Conservation (phyloP, 2,113 vertebrate species). For the Bostrychus sinensis region DNA sequence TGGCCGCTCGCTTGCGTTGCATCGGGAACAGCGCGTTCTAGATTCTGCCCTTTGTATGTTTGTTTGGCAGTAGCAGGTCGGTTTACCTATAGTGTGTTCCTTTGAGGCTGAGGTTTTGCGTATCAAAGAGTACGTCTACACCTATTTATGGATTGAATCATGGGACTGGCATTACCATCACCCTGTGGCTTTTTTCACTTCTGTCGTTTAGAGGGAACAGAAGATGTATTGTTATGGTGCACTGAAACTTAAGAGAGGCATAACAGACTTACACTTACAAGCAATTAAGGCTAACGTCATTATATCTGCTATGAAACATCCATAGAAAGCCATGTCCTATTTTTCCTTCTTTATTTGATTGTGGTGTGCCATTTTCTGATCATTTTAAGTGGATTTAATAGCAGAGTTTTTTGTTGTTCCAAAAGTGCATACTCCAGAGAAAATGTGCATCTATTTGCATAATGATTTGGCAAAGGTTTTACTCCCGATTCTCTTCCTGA, state of each 20-base stretch:
- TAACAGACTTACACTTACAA: neutral
- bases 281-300: neutral
- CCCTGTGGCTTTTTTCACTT: conserved; percentile 31
- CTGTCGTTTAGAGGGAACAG: neutral
- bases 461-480: too few relatives aligned
- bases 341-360: neutral
- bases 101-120: conserved; percentile 15
- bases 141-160: conserved; percentile 59
- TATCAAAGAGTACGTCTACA: conserved; percentile 31
- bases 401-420: neutral
- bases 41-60: conserved; percentile 20
- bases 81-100: conserved; percentile 29
- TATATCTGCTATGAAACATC: neutral
- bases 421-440: neutral
- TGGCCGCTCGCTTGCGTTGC: neutral
- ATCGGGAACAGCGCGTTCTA: neutral
- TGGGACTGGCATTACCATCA: conserved; percentile 50
- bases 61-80: conserved; percentile 19
- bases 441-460: conserved; percentile 57
- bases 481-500: too few relatives aligned
- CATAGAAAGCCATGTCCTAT: neutral
- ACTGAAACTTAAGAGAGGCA: neutral
- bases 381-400: conserved; percentile 18
- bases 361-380: neutral
- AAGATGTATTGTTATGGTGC: neutral